A percentile compares a stretch with the other conserved stretches of the same genome.
phyloP scores from a whole-genome alignment of 2,888 invertebrate genomes.

The Gerris lacustris region DNA sequence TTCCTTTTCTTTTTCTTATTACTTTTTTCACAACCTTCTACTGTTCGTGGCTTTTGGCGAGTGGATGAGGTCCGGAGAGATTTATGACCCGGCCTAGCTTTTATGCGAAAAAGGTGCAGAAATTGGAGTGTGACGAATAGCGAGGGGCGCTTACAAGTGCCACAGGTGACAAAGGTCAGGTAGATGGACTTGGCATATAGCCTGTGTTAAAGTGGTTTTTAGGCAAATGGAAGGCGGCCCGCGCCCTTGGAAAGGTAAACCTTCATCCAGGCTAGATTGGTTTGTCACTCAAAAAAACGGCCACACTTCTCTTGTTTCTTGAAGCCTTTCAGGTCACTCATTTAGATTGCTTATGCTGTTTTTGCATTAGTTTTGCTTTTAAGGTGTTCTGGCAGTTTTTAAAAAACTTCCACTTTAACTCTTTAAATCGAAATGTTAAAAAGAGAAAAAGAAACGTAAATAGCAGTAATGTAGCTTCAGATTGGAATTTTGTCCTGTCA shows the following conservation, averaged over 20 bases:
- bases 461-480: too few relatives aligned
- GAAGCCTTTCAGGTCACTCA: neutral
- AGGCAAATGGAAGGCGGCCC: neutral
- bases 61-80: neutral
- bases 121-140: neutral
- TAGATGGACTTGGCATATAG: neutral
- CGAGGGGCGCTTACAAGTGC: neutral
- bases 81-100: neutral
- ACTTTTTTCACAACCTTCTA: neutral
- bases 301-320: neutral
- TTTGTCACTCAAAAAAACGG: neutral
- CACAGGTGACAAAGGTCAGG: neutral
- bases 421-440: too few relatives aligned
- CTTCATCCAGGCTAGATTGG: neutral
- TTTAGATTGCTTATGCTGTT: too few relatives aligned
- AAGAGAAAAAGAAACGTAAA: too few relatives aligned
- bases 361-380: too few relatives aligned
- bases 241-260: neutral
- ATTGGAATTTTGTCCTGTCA: too few relatives aligned
- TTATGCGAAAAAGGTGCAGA: slow-evolving; percentile 5
- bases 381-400: too few relatives aligned
- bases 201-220: neutral
- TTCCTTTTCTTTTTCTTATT: too few relatives aligned
- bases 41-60: slow-evolving; percentile 2
- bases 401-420: too few relatives aligned